These are phyloP conservation scores for Bembecia ichneumoniformis DNA, from an alignment of 2,888 invertebrate species.

Conservation along the genomic window DNA sequence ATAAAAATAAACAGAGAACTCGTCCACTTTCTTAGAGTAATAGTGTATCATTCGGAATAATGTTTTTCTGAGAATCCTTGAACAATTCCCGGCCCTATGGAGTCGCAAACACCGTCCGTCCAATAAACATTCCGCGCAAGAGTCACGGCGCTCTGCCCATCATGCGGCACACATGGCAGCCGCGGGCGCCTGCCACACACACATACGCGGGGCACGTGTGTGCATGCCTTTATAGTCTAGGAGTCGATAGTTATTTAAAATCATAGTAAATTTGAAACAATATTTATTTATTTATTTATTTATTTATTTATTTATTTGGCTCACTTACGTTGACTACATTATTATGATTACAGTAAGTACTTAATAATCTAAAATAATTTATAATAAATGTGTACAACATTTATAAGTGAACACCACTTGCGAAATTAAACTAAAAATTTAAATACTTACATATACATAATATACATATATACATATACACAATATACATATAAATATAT, in stretches of 20 bases:
- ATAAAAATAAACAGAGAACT: not conserved
- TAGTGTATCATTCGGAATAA: not conserved
- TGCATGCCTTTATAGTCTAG: not conserved
- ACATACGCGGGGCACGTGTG: not conserved
- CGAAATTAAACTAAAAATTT: too few species aligned
- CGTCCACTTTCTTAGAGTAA: not conserved
- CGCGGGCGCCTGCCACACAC: conserved; percentile 9
- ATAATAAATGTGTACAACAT: too few species aligned
- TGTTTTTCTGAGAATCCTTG: not conserved
- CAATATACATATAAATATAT: too few species aligned
- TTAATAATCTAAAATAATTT: too few species aligned
- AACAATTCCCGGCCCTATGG: not conserved
- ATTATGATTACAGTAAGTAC: too few species aligned
- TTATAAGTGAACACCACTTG: too few species aligned
- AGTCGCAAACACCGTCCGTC: conserved; percentile 11
- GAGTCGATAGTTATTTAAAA: not conserved
- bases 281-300: too few species aligned
- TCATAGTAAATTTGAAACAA: too few species aligned
- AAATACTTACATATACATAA: too few species aligned
- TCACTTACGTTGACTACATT: too few species aligned
- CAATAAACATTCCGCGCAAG: conserved; percentile 57
- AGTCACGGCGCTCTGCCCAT: conserved; percentile 50
- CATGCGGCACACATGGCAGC: conserved; percentile 18
- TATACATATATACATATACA: too few species aligned
- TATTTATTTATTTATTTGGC: too few species aligned